phyloP scores from a whole-genome alignment of 2,113 vertebrate genomes.

The Catharus bicknelli region DNA sequence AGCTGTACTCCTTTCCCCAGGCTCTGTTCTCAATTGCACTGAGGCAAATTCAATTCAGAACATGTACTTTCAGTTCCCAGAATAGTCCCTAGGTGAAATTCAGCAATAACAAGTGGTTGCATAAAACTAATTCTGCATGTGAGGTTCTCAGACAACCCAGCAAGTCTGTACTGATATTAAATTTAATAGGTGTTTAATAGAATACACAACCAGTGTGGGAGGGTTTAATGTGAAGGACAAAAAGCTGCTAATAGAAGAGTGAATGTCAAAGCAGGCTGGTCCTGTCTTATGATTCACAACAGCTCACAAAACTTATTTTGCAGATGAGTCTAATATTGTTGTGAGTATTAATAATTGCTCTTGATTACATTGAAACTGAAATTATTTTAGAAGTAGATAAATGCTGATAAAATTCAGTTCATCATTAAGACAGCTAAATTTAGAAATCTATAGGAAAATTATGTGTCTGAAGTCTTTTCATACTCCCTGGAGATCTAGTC shows the following conservation, averaged over 20 bases:
- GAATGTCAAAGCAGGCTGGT: not conserved
- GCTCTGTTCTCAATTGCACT: not conserved
- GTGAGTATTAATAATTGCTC: not conserved
- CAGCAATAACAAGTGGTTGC: not conserved
- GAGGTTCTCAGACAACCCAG: not conserved
- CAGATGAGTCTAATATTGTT: not conserved
- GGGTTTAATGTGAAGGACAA: not conserved
- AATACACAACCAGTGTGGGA: not conserved
- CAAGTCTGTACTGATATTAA: not conserved
- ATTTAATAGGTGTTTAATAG: conserved; percentile 2
- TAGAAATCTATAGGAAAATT: not conserved
- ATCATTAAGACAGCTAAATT: not conserved
- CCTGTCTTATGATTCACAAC: not conserved
- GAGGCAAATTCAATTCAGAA: not conserved
- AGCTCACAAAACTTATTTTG: not conserved
- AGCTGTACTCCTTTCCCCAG: not conserved
- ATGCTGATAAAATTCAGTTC: not conserved
- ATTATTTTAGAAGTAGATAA: not conserved
- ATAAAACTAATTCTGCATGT: not conserved
- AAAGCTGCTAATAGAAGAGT: not conserved
- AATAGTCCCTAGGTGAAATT: not conserved
- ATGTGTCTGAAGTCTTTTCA: not conserved
- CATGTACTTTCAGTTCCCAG: not conserved
- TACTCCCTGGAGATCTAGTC: not conserved
- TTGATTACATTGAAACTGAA: not conserved